A percentile compares a stretch with the other conserved stretches of the same genome.
Evolutionary conservation across 2,888 invertebrate species (phyloP).

Genomic region (Orchesella flavescens): DNA sequence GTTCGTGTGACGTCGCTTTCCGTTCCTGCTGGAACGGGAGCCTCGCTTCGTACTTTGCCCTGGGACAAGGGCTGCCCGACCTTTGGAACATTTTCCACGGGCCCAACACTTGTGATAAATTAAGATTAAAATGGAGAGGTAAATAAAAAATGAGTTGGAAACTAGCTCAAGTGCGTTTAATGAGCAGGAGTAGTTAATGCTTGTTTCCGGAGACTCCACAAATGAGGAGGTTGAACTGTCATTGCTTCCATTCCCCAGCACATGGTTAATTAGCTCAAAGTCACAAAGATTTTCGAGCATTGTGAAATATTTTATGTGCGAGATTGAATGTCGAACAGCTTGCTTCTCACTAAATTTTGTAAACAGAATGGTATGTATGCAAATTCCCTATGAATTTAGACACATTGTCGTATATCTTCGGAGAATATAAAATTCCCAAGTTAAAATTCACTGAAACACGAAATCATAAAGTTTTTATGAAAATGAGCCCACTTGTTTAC

Average conservation of each 20-base stretch:
- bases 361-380: background rate
- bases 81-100: constrained; percentile 41
- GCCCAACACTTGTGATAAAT: constrained; percentile 59
- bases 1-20: background rate
- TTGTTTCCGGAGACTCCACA: background rate
- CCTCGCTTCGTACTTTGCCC: background rate
- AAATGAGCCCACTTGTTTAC: background rate
- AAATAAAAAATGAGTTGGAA: constrained; percentile 46
- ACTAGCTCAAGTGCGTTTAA: constrained; percentile 51
- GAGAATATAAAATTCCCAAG: background rate
- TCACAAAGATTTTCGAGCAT: constrained; percentile 46
- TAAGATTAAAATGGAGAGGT: constrained; percentile 45
- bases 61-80: background rate
- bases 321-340: background rate
- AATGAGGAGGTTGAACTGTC: constrained; percentile 4
- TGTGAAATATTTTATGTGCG: background rate
- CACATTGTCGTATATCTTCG: background rate
- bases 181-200: constrained; percentile 28
- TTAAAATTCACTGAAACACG: background rate
- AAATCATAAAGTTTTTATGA: background rate
- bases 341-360: background rate
- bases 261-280: constrained; percentile 17
- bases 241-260: constrained; percentile 5
- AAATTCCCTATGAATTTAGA: background rate
- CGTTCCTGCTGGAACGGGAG: background rate